Conservation (phyloP, 1,140 invertebrate genomes). For the Nephila pilipes region DNA sequence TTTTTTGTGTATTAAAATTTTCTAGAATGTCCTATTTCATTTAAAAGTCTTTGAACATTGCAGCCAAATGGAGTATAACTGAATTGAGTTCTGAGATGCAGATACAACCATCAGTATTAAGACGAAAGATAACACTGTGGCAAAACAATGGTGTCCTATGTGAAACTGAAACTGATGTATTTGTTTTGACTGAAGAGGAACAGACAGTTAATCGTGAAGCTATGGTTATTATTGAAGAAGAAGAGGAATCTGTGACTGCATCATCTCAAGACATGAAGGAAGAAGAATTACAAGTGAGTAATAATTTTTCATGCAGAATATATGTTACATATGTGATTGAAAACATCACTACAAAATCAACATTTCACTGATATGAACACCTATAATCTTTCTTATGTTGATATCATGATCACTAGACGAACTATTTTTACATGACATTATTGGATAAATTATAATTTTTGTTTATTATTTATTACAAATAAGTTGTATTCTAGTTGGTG, state of each 20-base stretch:
- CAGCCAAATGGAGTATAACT: slow-evolving; percentile 90
- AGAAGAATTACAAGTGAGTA: slow-evolving; percentile 90
- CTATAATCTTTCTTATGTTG: too few species aligned
- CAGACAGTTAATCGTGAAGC: slow-evolving; percentile 78
- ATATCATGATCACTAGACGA: too few species aligned
- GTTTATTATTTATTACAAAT: too few species aligned
- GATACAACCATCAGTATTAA: slow-evolving; percentile 89
- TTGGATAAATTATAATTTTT: too few species aligned
- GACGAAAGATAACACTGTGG: slow-evolving; percentile 95
- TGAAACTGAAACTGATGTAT: slow-evolving; percentile 89
- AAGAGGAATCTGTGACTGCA: slow-evolving; percentile 95
- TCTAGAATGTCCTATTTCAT: too few species aligned
- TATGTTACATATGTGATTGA: too few species aligned
- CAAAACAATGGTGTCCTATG: slow-evolving; percentile 88
- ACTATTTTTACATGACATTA: too few species aligned
- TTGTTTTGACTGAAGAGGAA: slow-evolving; percentile 88
- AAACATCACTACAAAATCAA: too few species aligned
- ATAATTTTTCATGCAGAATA: too few species aligned
- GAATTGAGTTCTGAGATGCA: slow-evolving; percentile 92
- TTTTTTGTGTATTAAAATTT: too few species aligned
- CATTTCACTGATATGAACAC: too few species aligned
- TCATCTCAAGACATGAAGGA: slow-evolving; percentile 95
- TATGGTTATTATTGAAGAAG: slow-evolving; percentile 91
- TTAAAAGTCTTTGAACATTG: slow-evolving; percentile 77
- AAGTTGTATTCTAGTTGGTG: too few species aligned